Evolutionary conservation across 2,113 vertebrate genomes (phyloP).

Genomic region (Bufo gargarizans): DNA sequence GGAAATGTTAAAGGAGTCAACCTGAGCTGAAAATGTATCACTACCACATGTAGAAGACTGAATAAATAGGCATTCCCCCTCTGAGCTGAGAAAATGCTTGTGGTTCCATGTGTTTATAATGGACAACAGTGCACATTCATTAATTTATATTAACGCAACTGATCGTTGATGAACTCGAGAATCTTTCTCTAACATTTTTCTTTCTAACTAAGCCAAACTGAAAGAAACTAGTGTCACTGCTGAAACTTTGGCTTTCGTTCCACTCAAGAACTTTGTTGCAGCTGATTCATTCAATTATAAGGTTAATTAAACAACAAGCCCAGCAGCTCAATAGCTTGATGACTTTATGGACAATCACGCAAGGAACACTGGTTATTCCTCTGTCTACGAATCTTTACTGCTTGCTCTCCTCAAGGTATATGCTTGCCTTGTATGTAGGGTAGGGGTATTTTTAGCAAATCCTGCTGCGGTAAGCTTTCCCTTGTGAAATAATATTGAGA

Average conservation of each 20-base stretch:
- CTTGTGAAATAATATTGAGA: neutral
- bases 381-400: neutral
- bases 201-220: constrained; percentile 19
- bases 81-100: neutral
- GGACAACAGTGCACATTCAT: neutral
- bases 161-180: neutral
- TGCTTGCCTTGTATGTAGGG: constrained; percentile 12
- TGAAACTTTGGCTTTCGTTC: constrained; percentile 37
- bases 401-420: constrained; percentile 7
- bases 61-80: neutral
- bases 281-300: constrained; percentile 53
- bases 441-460: constrained; percentile 24
- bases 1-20: too few relatives aligned
- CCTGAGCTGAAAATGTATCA: too few relatives aligned
- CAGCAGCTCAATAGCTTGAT: constrained; percentile 43
- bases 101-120: neutral
- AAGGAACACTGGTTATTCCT: constrained; percentile 24
- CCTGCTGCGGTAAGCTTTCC: neutral
- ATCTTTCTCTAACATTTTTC: neutral
- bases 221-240: neutral
- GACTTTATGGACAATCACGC: constrained; percentile 42
- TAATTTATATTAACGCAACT: neutral
- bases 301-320: constrained; percentile 54
- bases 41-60: too few relatives aligned
- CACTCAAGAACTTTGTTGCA: constrained; percentile 13